phyloP scores from a whole-genome alignment of 2,888 invertebrate species.

The Drosophila borborema region DNA sequence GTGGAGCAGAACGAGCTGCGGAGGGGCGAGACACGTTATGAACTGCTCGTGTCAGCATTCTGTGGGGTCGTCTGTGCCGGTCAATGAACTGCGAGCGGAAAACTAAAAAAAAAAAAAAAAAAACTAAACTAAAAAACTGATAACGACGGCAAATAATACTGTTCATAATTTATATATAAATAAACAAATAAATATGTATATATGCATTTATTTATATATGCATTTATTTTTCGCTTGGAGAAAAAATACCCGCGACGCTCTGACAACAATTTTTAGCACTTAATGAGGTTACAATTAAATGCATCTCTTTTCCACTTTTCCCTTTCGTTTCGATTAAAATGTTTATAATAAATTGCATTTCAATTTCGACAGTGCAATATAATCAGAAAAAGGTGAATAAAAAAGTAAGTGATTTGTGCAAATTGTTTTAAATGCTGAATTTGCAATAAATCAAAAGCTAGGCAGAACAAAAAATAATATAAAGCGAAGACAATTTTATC shows the following conservation, averaged over 20 bases:
- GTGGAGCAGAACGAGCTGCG: background rate
- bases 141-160: conserved; percentile 56
- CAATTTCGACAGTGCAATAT: conserved; percentile 63
- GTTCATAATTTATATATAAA: conserved; percentile 24
- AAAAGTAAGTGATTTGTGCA: conserved; percentile 48
- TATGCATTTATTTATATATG: background rate
- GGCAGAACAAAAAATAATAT: conserved; percentile 13
- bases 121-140: conserved; percentile 44
- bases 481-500: conserved; percentile 5
- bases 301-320: conserved; percentile 20
- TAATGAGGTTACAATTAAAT: conserved; percentile 69
- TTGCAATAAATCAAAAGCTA: conserved; percentile 57
- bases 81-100: conserved; percentile 67
- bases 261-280: conserved; percentile 44
- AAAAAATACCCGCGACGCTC: conserved; percentile 50
- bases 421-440: conserved; percentile 63
- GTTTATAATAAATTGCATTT: conserved; percentile 65
- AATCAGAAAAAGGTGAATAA: conserved; percentile 33
- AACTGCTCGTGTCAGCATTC: conserved; percentile 70
- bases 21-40: conserved; percentile 20
- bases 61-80: conserved; percentile 70
- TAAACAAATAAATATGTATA: background rate
- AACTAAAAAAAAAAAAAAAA: conserved; percentile 55
- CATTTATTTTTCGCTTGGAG: conserved; percentile 16
- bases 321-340: conserved; percentile 26